These are phyloP conservation scores for Callyntrura sp. DNA, from an alignment of 2,888 invertebrate genomes.

Conservation along the genomic window DNA sequence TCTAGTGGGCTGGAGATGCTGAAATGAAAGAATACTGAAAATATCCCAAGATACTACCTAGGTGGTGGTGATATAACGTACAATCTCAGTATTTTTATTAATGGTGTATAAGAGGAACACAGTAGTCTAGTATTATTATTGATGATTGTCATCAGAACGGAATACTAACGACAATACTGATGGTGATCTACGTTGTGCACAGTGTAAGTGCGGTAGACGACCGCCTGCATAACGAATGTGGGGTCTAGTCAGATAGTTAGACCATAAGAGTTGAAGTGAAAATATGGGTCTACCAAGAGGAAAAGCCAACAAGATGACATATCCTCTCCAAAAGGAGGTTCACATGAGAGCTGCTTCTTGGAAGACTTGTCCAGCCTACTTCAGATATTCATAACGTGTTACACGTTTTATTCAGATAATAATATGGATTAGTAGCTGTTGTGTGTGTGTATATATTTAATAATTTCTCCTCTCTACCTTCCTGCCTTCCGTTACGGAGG, in stretches of 20 bases:
- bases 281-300: neutral
- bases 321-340: neutral
- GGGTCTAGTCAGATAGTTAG: neutral
- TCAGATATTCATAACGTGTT: constrained; percentile 24
- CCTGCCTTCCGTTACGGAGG: neutral
- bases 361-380: neutral
- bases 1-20: neutral
- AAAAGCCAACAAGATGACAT: neutral
- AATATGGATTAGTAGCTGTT: constrained; percentile 40
- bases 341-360: too few species aligned
- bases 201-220: neutral
- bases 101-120: neutral
- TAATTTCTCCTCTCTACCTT: neutral
- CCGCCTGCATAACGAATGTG: neutral
- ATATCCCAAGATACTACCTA: neutral
- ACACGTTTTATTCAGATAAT: constrained; percentile 41
- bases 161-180: neutral
- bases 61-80: neutral
- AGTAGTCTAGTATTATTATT: neutral
- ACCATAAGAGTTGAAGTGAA: neutral
- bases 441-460: neutral
- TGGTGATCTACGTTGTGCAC: constrained; percentile 19
- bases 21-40: constrained; percentile 4
- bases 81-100: neutral
- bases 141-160: neutral